These are phyloP conservation scores for Electrona antarctica DNA, from an alignment of 2,113 vertebrate genomes.

Conservation along the genomic window DNA sequence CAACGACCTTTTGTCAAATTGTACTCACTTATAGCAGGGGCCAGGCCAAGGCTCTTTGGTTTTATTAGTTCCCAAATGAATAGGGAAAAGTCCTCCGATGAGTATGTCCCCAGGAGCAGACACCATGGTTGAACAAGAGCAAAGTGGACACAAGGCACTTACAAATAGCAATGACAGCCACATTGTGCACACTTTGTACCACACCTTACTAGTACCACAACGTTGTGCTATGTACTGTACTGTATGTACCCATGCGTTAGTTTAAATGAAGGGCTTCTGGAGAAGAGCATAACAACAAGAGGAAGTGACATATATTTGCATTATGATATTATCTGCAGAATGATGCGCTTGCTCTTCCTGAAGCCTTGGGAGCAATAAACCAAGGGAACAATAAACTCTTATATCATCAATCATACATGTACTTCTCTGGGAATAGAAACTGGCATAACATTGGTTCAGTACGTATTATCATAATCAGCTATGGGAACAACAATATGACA, in stretches of 20 bases:
- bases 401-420: too few species aligned
- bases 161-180: background rate
- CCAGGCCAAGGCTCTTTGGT: background rate
- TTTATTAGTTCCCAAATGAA: constrained; percentile 36
- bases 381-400: too few species aligned
- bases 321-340: background rate
- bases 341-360: too few species aligned
- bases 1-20: too few species aligned
- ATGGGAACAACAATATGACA: too few species aligned
- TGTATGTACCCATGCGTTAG: background rate
- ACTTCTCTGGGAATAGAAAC: too few species aligned
- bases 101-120: constrained; percentile 56
- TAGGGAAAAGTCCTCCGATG: constrained; percentile 68
- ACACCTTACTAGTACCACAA: background rate
- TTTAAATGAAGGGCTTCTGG: background rate
- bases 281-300: background rate
- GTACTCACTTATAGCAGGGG: constrained; percentile 45
- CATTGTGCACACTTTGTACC: background rate
- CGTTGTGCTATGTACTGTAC: background rate
- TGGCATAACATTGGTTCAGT: too few species aligned
- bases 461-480: too few species aligned
- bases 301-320: background rate
- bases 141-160: background rate
- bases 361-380: too few species aligned
- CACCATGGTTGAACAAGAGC: background rate